Conservation (phyloP, 2,797 vertebrate species). For the Danio aesculapii region DNA sequence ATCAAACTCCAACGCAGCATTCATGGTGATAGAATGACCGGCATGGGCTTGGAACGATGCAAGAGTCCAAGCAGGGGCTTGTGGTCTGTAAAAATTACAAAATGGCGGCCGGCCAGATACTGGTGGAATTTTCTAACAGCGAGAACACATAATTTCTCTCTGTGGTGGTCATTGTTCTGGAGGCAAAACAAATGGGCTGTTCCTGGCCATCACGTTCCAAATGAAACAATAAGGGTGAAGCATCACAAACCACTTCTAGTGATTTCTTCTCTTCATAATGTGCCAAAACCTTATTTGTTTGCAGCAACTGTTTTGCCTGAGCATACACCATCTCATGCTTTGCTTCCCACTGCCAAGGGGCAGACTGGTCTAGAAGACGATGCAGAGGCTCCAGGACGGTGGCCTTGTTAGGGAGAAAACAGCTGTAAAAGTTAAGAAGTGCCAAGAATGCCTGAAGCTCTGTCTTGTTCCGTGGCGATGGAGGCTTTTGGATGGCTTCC, state of each 20-base stretch:
- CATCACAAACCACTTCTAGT: neutral
- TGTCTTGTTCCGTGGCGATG: too few species aligned
- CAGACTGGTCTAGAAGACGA: neutral
- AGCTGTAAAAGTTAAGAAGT: too few species aligned
- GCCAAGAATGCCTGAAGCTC: too few species aligned
- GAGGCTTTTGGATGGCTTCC: neutral
- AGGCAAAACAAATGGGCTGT: neutral
- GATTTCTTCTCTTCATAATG: too few species aligned
- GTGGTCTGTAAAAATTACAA: neutral
- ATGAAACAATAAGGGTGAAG: neutral
- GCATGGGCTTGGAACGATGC: neutral
- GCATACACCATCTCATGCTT: neutral
- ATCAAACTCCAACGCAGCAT: neutral
- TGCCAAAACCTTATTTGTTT: neutral
- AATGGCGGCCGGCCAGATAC: neutral
- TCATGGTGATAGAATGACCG: too few species aligned
- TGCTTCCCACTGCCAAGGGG: neutral
- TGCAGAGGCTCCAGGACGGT: neutral
- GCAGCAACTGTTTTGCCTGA: constrained; percentile 4
- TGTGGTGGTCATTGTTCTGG: neutral
- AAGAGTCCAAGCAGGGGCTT: neutral
- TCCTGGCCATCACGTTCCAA: neutral
- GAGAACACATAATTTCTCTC: neutral
- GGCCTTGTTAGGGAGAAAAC: too few species aligned
- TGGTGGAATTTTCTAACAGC: too few species aligned